Percentiles rank a stretch among this genome's conserved stretches.
Evolutionary conservation across 2,113 vertebrate genomes (phyloP).

Genomic region (Balaeniceps rex): DNA sequence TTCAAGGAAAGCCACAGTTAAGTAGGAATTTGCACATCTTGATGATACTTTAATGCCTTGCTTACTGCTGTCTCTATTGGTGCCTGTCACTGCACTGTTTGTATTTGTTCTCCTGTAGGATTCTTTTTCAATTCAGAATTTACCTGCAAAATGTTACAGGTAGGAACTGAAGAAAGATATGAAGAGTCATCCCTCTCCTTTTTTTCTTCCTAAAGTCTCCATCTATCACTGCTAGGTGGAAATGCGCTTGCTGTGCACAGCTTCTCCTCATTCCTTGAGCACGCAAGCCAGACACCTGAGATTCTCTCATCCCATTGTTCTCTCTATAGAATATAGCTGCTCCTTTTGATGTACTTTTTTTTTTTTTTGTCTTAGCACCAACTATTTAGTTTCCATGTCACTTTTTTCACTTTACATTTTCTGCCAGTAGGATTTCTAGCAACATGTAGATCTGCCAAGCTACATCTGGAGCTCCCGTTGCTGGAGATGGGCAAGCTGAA

Average conservation of each 20-base stretch:
- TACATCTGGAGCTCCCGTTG: background rate
- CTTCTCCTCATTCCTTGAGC: background rate
- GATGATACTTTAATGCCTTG: background rate
- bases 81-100: background rate
- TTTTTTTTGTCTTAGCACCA: background rate
- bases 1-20: background rate
- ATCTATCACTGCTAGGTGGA: background rate
- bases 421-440: background rate
- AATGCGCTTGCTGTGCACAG: background rate
- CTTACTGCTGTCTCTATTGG: background rate
- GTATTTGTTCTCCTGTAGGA: background rate
- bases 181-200: background rate
- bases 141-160: background rate
- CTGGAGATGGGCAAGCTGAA: background rate
- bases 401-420: background rate
- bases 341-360: background rate
- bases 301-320: background rate
- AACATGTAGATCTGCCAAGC: background rate
- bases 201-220: background rate
- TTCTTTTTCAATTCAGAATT: background rate
- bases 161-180: background rate
- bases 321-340: background rate
- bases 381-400: background rate
- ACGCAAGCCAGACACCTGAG: background rate
- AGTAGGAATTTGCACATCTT: background rate